Conservation (phyloP, 2,888 invertebrate species). For the Hirtodrosophila confusa region DNA sequence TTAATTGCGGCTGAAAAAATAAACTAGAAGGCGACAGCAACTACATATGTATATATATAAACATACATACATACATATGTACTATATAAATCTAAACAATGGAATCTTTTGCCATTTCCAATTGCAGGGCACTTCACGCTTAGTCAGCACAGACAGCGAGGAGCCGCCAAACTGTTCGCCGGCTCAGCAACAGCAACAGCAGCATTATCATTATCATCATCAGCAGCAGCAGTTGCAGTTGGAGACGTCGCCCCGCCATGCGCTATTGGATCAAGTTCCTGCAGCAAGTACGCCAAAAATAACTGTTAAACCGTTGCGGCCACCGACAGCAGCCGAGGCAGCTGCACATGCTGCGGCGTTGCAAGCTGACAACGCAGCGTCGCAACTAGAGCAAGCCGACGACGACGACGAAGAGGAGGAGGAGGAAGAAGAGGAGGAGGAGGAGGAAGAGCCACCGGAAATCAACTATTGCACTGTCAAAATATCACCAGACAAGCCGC, state of each 20-base stretch:
- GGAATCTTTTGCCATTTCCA: slow-evolving; percentile 17
- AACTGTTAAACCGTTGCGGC: slow-evolving; percentile 74
- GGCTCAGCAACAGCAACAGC: slow-evolving; percentile 51
- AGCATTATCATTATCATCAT: slow-evolving; percentile 13
- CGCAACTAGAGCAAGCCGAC: slow-evolving; percentile 42
- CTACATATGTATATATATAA: not conserved
- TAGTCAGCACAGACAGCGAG: slow-evolving; percentile 88
- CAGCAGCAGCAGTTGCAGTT: slow-evolving; percentile 13
- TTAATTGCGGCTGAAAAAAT: slow-evolving; percentile 37
- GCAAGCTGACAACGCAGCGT: slow-evolving; percentile 8
- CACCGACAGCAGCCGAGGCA: slow-evolving; percentile 47
- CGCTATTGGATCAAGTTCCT: slow-evolving; percentile 49
- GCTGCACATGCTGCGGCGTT: slow-evolving; percentile 4
- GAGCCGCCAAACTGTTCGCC: slow-evolving; percentile 83
- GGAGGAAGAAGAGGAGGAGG: slow-evolving; percentile 65
- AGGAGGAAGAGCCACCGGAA: slow-evolving; percentile 81
- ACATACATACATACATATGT: too few relatives aligned
- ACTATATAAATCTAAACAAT: slow-evolving; percentile 10
- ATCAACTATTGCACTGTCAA: slow-evolving; percentile 83
- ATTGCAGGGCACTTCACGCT: slow-evolving; percentile 86
- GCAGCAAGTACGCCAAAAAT: slow-evolving; percentile 76
- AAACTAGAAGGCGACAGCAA: slow-evolving; percentile 5
- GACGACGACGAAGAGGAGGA: slow-evolving; percentile 64
- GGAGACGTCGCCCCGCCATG: slow-evolving; percentile 26
- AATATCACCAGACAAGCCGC: slow-evolving; percentile 84